Conservation (phyloP, 2,797 vertebrate species). For the Oreortyx pictus region DNA sequence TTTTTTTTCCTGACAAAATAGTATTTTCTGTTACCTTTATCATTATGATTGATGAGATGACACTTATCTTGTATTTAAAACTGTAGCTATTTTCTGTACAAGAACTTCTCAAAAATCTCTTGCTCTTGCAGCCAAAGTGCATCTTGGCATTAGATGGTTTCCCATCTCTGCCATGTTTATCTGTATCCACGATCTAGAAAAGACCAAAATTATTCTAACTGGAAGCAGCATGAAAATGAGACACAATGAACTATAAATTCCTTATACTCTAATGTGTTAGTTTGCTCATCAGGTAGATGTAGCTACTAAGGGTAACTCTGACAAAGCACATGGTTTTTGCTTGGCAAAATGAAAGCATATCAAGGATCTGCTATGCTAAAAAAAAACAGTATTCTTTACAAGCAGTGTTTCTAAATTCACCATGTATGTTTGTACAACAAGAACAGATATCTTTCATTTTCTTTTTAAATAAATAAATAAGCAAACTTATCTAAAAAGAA, state of each 20-base stretch:
- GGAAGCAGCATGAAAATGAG: not conserved
- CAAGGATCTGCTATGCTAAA: not conserved
- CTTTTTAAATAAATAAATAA: not conserved
- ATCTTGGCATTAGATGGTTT: no score
- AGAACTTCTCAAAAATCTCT: not conserved
- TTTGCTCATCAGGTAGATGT: not conserved
- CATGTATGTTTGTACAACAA: not conserved
- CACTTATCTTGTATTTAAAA: not conserved
- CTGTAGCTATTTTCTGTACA: not conserved
- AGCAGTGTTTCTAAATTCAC: not conserved
- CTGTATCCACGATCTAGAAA: not conserved
- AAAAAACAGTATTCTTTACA: not conserved
- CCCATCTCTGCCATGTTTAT: not conserved
- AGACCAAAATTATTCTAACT: not conserved
- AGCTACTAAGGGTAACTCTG: not conserved
- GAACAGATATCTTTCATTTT: not conserved
- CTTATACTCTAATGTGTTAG: not conserved
- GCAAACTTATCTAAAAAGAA: not conserved
- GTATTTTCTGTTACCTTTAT: not conserved
- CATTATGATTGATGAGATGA: not conserved
- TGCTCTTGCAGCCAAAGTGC: not conserved
- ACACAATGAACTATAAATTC: not conserved
- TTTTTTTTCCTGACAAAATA: not conserved
- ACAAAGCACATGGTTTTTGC: not conserved
- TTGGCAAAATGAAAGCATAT: not conserved